phyloP scores from a whole-genome alignment of 2,113 vertebrate genomes.

The Sturnus vulgaris region DNA sequence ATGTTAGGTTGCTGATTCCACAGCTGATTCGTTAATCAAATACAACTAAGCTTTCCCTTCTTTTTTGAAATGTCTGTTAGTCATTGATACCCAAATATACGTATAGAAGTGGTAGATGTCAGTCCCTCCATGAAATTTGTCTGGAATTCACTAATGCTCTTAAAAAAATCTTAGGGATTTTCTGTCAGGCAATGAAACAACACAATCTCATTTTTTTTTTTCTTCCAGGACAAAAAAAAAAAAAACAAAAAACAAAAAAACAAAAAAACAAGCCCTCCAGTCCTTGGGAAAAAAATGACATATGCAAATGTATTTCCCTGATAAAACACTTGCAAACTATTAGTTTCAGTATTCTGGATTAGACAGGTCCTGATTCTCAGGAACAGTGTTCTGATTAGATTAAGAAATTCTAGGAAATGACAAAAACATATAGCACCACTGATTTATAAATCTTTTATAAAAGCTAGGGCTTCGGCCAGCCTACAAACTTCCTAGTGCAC shows the following conservation, averaged over 20 bases:
- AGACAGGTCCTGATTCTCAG: not conserved
- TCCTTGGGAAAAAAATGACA: not conserved
- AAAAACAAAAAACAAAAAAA: no score
- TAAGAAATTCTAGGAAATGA: not conserved
- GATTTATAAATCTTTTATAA: not conserved
- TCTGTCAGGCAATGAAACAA: not conserved
- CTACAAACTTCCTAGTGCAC: not conserved
- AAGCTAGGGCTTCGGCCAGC: accelerated
- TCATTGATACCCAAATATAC: not conserved
- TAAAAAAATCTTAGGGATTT: not conserved
- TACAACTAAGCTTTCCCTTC: not conserved
- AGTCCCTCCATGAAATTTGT: not conserved
- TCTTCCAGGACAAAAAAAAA: not conserved
- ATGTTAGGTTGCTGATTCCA: not conserved
- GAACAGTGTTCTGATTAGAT: not conserved
- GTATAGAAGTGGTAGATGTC: not conserved
- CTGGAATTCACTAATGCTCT: not conserved
- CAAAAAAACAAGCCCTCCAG: not conserved
- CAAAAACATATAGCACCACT: not conserved
- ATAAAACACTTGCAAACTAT: not conserved
- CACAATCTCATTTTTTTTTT: not conserved
- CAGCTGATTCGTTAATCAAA: not conserved
- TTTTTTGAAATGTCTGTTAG: not conserved
- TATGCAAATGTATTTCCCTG: not conserved
- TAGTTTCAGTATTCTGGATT: not conserved